These are phyloP conservation scores for Pelvicachromis taeniatus DNA, from an alignment of 2,113 vertebrate genomes.

Conservation along the genomic window DNA sequence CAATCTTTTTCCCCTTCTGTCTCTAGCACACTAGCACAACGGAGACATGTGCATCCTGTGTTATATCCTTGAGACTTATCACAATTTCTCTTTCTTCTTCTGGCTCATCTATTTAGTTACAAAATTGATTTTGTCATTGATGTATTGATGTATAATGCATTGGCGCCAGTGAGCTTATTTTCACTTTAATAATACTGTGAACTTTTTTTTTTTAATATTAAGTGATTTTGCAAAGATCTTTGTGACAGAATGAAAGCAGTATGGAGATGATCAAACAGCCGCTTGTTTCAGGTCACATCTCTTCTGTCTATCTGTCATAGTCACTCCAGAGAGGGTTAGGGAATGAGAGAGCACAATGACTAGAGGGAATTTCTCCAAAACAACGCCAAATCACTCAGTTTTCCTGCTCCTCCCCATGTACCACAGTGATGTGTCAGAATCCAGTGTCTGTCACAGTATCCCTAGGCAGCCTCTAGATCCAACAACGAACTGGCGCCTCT, in stretches of 20 bases:
- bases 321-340: conserved; percentile 47
- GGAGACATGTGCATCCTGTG: conserved; percentile 7
- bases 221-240: conserved; percentile 61
- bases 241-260: conserved; percentile 74
- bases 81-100: conserved; percentile 59
- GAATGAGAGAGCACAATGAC: conserved; percentile 43
- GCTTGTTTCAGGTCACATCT: conserved; percentile 73
- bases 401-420: conserved; percentile 41
- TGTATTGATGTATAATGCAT: conserved; percentile 76
- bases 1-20: not conserved
- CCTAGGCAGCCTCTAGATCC: conserved; percentile 55
- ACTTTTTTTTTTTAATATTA: conserved; percentile 68
- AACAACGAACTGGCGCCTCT: conserved; percentile 44
- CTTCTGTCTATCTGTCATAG: conserved; percentile 64
- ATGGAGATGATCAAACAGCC: conserved; percentile 70
- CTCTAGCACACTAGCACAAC: not conserved
- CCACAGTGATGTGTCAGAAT: conserved; percentile 60
- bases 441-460: conserved; percentile 56
- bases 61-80: conserved; percentile 40
- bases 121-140: conserved; percentile 72
- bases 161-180: conserved; percentile 52
- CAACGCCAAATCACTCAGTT: conserved; percentile 60
- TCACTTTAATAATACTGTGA: conserved; percentile 68
- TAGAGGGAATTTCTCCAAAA: conserved; percentile 62
- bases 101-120: conserved; percentile 68